Percentiles rank a stretch among this genome's conserved stretches.
Conservation (phyloP, 2,888 invertebrate species). For the Hanleya hanleyi region DNA sequence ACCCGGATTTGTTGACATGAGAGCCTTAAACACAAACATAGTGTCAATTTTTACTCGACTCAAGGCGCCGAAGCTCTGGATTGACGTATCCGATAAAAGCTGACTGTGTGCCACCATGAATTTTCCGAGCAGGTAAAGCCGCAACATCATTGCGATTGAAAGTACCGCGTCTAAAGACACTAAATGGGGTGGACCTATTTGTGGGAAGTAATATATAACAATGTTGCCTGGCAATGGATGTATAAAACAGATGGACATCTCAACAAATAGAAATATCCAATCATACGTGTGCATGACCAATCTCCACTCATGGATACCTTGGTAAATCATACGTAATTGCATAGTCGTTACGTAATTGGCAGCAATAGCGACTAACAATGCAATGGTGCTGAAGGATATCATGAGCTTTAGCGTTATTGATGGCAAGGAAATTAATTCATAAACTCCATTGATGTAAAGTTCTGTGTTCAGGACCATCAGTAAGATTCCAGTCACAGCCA, state of each 20-base stretch:
- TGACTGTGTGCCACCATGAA: conserved; percentile 60
- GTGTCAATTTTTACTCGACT: conserved; percentile 62
- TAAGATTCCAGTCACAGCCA: conserved; percentile 52
- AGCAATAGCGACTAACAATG: conserved; percentile 51
- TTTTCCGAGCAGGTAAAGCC: conserved; percentile 60
- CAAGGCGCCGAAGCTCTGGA: conserved; percentile 56
- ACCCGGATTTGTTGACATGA: conserved; percentile 54
- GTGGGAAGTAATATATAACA: conserved; percentile 41
- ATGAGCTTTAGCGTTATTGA: conserved; percentile 48
- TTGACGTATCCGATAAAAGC: conserved; percentile 56
- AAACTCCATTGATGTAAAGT: conserved; percentile 42
- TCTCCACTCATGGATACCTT: conserved; percentile 52
- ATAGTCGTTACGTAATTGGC: conserved; percentile 50
- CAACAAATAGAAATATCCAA: conserved; percentile 42
- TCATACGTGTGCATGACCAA: conserved; percentile 49
- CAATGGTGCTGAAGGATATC: conserved; percentile 50
- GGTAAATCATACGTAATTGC: conserved; percentile 50
- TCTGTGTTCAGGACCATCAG: conserved; percentile 63
- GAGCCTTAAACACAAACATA: conserved; percentile 62
- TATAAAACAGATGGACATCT: conserved; percentile 52
- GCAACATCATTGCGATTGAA: conserved; percentile 59
- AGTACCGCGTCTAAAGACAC: conserved; percentile 57
- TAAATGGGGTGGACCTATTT: conserved; percentile 31
- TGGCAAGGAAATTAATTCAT: conserved; percentile 36
- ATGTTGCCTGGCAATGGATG: conserved; percentile 62